A percentile compares a stretch with the other conserved stretches of the same genome.
phyloP scores from a whole-genome alignment of 2,888 invertebrate species.

The Leptinotarsa rubiginosa region DNA sequence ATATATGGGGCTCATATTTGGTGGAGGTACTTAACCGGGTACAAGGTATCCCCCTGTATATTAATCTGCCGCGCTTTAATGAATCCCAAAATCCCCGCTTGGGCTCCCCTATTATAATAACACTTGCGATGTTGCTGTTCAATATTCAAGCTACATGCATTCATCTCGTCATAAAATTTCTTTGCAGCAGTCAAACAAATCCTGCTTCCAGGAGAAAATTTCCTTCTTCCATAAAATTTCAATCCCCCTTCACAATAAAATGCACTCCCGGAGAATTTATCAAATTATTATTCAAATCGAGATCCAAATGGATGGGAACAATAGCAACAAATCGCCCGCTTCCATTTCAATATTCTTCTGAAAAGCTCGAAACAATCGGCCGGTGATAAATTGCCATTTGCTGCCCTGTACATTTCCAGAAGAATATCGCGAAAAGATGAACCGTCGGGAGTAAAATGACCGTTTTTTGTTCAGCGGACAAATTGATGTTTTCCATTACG shows the following conservation, averaged over 20 bases:
- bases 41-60: too few species aligned
- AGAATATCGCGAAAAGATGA: background rate
- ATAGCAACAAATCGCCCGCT: background rate
- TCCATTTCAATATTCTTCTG: conserved; percentile 1
- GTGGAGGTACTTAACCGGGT: too few species aligned
- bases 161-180: background rate
- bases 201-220: background rate
- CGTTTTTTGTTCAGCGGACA: background rate
- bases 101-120: too few species aligned
- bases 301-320: background rate
- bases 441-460: background rate
- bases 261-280: background rate
- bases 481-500: conserved; percentile 4
- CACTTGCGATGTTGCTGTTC: background rate
- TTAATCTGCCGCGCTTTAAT: too few species aligned
- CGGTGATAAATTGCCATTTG: background rate
- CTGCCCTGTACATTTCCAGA: background rate
- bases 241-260: background rate
- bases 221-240: background rate
- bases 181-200: background rate
- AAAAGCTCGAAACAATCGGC: background rate
- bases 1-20: too few species aligned
- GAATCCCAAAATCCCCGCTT: too few species aligned
- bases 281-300: background rate
- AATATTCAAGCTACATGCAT: background rate